Base-by-base conservation (phyloP, 2,888 invertebrate genomes). In the Hyposoter didymator region DNA sequence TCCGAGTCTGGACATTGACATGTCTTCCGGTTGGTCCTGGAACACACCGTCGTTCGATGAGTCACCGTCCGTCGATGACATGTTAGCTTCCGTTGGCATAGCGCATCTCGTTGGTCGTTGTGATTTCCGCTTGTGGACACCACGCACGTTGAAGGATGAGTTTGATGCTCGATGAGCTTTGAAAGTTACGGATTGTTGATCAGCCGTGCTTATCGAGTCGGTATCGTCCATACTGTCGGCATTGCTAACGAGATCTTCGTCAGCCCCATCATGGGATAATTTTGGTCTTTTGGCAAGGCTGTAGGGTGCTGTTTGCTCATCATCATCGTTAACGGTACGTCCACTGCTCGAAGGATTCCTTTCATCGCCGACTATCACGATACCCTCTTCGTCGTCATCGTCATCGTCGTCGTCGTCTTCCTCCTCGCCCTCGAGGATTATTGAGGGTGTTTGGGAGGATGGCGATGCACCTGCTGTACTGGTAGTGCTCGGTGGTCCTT, bases 101-200 rank as follows among this genome's bases (percentile, higher is more conserved):
- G 97, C 96, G 91, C 97, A 96, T 87, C 97, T 95, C 1, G 97
- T 97, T 0, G 98, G 98, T 93, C 98, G 98, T 90, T 97, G 96
- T 90, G 97, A 98, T 94, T 98, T 98, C 43, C 98, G 95, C 94
- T 98, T 98, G 79, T 98, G 95, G n/a, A 93, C 94, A 0, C 94
- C 93, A 17, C 93, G 90, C 78, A 88, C 93, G 85, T 92, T 89
- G 28, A 92, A 85, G 22, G 91, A 73, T 0, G 82, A 88, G 80
- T 89, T 92, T 7, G 91, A 76, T 17, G 78, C 86, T 7, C 91
- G 88, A 75, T 91, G 91, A 0, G 91, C 90, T 62, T 90, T 92
- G 43, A 91, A 89, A 8, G 92, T 88, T 49, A 90, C 90, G 17
- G 89, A 84, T 19, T 92, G 92, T 28, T 92, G 92, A 70, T 92